These are phyloP conservation scores for Quiscalus mexicanus DNA, from an alignment of 2,113 vertebrate species.

Conservation along the genomic window DNA sequence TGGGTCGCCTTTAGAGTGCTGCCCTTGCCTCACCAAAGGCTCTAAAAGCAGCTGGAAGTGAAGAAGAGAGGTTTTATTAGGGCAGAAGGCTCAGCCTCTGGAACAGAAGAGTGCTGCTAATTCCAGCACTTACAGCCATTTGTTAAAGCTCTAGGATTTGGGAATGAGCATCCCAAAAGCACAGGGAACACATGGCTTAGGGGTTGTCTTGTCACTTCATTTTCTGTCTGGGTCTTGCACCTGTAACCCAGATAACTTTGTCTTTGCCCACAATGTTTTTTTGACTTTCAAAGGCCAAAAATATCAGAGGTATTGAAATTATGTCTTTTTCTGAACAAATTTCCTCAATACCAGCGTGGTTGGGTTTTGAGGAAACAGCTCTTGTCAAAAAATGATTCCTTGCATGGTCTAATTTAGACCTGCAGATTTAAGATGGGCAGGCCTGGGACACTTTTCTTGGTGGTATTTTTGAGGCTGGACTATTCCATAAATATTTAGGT, in stretches of 20 bases:
- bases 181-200: fast-evolving
- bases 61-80: background rate
- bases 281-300: background rate
- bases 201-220: fast-evolving
- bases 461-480: background rate
- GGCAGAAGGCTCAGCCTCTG: background rate
- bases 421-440: background rate
- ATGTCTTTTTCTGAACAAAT: background rate
- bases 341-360: fast-evolving
- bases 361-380: background rate
- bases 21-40: background rate
- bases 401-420: background rate
- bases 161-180: fast-evolving
- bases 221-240: fast-evolving
- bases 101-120: background rate
- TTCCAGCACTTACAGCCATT: fast-evolving
- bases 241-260: fast-evolving
- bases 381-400: background rate
- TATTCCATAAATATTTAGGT: background rate
- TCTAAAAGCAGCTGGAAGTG: fast-evolving
- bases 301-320: background rate
- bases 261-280: fast-evolving
- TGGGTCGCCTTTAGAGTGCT: fast-evolving
- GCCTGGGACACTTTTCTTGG: background rate
- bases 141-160: background rate